Percentiles rank a stretch among this genome's conserved stretches.
These are phyloP conservation scores for Oreocharis arfaki DNA, from an alignment of 2,113 vertebrate genomes.

Conservation along the genomic window DNA sequence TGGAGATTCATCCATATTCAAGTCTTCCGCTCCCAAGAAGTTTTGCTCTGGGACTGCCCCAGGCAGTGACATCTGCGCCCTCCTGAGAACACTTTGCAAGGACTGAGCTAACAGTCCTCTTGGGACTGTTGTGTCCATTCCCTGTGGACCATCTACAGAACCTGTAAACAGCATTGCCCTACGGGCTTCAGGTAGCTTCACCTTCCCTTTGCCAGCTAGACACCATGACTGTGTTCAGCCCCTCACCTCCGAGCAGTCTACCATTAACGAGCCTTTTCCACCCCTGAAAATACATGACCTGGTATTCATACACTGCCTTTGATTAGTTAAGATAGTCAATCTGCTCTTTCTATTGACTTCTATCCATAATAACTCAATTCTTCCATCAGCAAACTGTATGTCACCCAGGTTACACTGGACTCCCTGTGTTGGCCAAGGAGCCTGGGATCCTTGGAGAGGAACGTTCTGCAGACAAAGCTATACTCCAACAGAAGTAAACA, in stretches of 20 bases:
- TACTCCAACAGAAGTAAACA: neutral
- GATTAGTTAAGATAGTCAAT: neutral
- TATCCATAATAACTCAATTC: neutral
- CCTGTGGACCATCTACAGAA: neutral
- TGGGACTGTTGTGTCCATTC: neutral
- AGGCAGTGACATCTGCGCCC: rapidly evolving
- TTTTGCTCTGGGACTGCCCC: neutral
- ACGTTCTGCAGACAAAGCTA: neutral
- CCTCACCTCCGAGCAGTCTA: neutral
- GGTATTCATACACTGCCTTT: neutral
- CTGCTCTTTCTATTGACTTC: neutral
- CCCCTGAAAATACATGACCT: neutral
- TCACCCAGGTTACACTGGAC: neutral
- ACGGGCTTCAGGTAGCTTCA: rapidly evolving
- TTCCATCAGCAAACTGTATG: neutral
- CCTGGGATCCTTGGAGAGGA: neutral
- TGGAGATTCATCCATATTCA: neutral
- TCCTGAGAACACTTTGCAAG: neutral
- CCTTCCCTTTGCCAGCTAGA: neutral
- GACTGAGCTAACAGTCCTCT: neutral
- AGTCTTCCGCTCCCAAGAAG: neutral
- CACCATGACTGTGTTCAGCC: neutral
- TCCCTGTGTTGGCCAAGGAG: neutral
- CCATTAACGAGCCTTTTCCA: neutral
- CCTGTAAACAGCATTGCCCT: neutral